These are phyloP conservation scores for Yponomeuta plumbellus DNA, from an alignment of 2,888 invertebrate genomes.

Conservation along the genomic window DNA sequence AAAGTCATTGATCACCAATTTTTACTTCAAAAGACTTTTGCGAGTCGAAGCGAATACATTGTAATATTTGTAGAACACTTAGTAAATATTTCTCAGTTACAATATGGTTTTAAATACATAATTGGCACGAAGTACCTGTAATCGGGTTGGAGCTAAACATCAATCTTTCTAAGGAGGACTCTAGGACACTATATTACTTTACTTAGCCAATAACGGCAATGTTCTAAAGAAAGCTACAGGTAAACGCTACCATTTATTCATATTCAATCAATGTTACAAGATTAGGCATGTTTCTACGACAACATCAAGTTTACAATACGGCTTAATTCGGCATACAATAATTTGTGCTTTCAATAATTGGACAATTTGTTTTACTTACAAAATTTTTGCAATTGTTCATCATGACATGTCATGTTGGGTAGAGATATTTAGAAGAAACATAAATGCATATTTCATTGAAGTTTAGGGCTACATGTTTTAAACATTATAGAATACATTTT, in stretches of 20 bases:
- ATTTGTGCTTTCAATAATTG: background rate
- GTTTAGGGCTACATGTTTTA: too few relatives aligned
- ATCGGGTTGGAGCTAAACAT: background rate
- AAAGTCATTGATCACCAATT: background rate
- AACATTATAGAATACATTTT: too few relatives aligned
- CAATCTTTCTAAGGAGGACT: background rate
- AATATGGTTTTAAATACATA: background rate
- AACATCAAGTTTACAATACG: too few relatives aligned
- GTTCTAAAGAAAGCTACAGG: too few relatives aligned
- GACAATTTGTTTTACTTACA: background rate
- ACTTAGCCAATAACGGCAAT: background rate
- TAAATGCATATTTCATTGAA: too few relatives aligned
- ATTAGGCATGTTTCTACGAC: too few relatives aligned
- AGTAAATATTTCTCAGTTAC: background rate
- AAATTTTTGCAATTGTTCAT: too few relatives aligned
- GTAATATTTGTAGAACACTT: background rate
- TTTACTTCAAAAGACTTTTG: background rate
- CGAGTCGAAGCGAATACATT: background rate
- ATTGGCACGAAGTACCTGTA: background rate
- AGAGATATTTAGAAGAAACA: too few relatives aligned
- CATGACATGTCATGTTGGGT: too few relatives aligned
- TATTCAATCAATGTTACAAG: too few relatives aligned
- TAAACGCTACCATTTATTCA: too few relatives aligned
- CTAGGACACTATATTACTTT: background rate
- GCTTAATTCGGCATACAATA: background rate